Conservation (phyloP, 2,888 invertebrate species). For the Tholera decimalis region DNA sequence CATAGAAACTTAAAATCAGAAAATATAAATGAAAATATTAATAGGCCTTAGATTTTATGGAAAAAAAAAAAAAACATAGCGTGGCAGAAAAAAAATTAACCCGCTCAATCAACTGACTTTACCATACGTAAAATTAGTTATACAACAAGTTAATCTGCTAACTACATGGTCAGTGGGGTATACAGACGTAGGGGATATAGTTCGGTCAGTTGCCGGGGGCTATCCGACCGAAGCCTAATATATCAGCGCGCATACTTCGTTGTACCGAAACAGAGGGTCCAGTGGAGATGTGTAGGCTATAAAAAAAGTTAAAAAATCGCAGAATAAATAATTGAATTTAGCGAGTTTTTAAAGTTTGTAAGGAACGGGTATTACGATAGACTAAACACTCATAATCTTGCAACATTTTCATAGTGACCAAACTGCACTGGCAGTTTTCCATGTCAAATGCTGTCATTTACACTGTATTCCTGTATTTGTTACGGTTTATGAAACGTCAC, state of each 20-base stretch:
- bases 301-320: not conserved
- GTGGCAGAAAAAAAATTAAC: slow-evolving; percentile 35
- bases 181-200: slow-evolving; percentile 56
- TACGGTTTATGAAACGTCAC: not conserved
- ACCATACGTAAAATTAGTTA: slow-evolving; percentile 47
- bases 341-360: too few relatives aligned
- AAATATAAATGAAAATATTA: too few relatives aligned
- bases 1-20: not conserved
- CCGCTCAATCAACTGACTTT: slow-evolving; percentile 23
- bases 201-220: slow-evolving; percentile 82
- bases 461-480: not conserved
- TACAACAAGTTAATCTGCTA: slow-evolving; percentile 64
- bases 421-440: not conserved
- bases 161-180: slow-evolving; percentile 58
- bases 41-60: too few relatives aligned
- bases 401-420: not conserved
- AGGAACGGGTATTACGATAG: not conserved
- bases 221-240: slow-evolving; percentile 87
- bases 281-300: slow-evolving; percentile 69
- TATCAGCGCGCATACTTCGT: slow-evolving; percentile 87
- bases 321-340: not conserved
- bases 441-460: not conserved
- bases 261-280: slow-evolving; percentile 67
- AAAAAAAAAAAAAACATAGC: not conserved
- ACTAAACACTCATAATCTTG: not conserved